These are phyloP conservation scores for Rhynchopsitta pachyrhyncha DNA, from an alignment of 2,113 vertebrate genomes.

Conservation along the genomic window DNA sequence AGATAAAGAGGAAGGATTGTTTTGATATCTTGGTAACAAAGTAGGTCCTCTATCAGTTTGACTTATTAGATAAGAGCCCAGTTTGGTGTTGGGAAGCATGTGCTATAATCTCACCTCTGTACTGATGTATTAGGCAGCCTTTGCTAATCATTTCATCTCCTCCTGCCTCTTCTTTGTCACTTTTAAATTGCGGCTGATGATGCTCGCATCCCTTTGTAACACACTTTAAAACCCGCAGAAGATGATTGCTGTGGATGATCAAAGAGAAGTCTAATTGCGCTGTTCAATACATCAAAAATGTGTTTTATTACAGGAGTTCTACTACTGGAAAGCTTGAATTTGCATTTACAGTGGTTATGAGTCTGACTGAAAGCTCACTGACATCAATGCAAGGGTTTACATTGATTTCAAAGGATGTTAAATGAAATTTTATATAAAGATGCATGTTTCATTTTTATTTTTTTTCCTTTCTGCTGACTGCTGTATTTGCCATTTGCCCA, in stretches of 20 bases:
- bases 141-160: neutral
- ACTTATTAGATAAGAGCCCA: neutral
- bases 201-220: neutral
- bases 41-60: neutral
- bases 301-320: conserved; percentile 32
- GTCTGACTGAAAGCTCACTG: conserved; percentile 27
- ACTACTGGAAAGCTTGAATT: conserved; percentile 29
- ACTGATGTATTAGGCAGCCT: neutral
- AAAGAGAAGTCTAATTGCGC: conserved; percentile 10
- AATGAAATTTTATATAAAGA: conserved; percentile 29
- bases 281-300: conserved; percentile 30
- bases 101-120: neutral
- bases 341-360: conserved; percentile 23
- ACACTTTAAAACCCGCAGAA: neutral
- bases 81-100: rapidly evolving
- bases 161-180: neutral
- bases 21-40: neutral
- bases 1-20: neutral
- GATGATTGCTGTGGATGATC: conserved; percentile 29
- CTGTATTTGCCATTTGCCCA: neutral
- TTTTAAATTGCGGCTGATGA: conserved; percentile 23
- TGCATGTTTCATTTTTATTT: neutral
- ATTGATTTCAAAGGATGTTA: conserved; percentile 38
- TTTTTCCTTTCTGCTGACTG: neutral
- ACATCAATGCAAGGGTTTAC: conserved; percentile 34